phyloP scores from a whole-genome alignment of 2,113 vertebrate species.

The Leucopsar rothschildi region DNA sequence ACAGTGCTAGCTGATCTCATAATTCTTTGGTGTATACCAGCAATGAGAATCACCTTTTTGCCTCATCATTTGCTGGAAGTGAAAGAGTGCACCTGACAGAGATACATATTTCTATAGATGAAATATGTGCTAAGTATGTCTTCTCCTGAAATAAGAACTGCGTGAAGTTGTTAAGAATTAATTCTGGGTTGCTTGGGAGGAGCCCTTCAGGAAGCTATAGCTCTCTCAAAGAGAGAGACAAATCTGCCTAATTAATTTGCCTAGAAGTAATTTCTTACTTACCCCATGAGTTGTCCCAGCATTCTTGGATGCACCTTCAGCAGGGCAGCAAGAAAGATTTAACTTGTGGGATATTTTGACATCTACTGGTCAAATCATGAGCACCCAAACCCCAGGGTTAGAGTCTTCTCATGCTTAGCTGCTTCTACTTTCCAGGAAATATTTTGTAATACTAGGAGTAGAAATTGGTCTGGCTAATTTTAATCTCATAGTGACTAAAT shows the following conservation, averaged over 20 bases:
- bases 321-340: background rate
- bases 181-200: background rate
- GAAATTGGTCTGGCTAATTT: background rate
- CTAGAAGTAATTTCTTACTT: background rate
- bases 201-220: background rate
- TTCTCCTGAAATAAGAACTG: background rate
- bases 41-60: background rate
- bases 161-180: background rate
- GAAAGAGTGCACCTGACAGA: background rate
- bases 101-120: background rate
- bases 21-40: background rate
- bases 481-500: background rate
- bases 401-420: background rate
- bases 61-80: background rate
- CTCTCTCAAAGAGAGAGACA: background rate
- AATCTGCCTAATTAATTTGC: background rate
- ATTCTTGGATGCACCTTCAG: background rate
- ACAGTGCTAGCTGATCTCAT: background rate
- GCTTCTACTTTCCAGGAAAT: background rate
- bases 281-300: background rate
- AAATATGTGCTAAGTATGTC: background rate
- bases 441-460: background rate
- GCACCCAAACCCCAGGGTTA: background rate
- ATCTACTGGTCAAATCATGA: background rate
- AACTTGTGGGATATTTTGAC: background rate